These are phyloP conservation scores for Falcunculus frontatus DNA, from an alignment of 2,113 vertebrate species.

Conservation along the genomic window DNA sequence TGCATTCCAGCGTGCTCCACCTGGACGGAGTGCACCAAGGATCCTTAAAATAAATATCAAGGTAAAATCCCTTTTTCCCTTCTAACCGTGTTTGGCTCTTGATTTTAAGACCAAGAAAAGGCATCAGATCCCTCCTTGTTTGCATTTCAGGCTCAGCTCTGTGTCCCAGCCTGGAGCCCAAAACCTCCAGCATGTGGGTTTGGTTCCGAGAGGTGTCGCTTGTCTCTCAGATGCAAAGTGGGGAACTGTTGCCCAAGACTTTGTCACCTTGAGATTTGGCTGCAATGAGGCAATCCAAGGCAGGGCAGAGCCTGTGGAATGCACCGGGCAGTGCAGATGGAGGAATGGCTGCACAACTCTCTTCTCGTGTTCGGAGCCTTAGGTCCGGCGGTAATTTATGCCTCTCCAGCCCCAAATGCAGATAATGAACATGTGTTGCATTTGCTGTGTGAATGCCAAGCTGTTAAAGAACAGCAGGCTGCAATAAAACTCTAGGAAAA, in stretches of 20 bases:
- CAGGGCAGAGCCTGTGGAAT: not conserved
- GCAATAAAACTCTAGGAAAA: not conserved
- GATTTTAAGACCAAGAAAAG: too few relatives aligned
- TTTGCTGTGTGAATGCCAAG: not conserved
- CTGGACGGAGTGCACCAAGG: too few relatives aligned
- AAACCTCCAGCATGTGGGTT: not conserved
- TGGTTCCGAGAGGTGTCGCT: not conserved
- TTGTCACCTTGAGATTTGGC: not conserved
- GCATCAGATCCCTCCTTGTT: not conserved
- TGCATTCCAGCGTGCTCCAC: too few relatives aligned
- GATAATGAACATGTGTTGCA: not conserved
- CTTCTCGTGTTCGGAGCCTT: not conserved
- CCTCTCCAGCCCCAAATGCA: not conserved
- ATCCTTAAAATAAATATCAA: too few relatives aligned
- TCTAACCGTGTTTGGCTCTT: too few relatives aligned
- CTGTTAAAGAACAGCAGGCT: not conserved
- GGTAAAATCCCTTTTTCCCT: too few relatives aligned
- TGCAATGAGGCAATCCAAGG: not conserved
- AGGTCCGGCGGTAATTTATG: not conserved
- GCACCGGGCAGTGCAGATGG: not conserved
- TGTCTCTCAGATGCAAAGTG: not conserved
- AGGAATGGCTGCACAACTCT: rapidly evolving
- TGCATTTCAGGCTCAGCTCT: not conserved
- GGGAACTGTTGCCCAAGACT: not conserved
- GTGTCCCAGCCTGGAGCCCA: not conserved